phyloP scores from a whole-genome alignment of 2,888 invertebrate genomes.

The Tipula vernalis region DNA sequence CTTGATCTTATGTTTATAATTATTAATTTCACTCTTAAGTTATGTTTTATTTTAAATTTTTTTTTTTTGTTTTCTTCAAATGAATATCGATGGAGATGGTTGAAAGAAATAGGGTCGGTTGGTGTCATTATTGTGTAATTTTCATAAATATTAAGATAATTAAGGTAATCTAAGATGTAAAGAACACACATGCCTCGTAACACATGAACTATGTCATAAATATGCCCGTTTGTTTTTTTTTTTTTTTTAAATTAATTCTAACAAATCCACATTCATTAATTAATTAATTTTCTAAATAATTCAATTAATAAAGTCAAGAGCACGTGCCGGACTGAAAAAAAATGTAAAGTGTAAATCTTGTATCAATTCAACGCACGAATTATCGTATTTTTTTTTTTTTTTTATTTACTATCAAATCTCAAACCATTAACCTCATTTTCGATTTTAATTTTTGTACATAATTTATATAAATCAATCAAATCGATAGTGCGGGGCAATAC shows the following conservation, averaged over 20 bases:
- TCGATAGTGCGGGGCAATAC: not conserved
- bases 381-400: not conserved
- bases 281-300: not conserved
- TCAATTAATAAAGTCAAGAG: not conserved
- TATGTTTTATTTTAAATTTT: not conserved
- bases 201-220: not conserved
- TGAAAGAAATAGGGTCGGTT: not conserved
- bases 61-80: not conserved
- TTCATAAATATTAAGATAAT: not conserved
- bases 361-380: not conserved
- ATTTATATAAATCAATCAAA: not conserved
- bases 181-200: not conserved
- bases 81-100: not conserved
- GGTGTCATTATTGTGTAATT: not conserved
- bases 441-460: not conserved
- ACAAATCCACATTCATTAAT: not conserved
- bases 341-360: not conserved
- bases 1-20: not conserved
- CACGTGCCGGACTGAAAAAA: not conserved
- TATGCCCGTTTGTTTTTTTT: not conserved
- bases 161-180: not conserved
- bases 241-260: not conserved
- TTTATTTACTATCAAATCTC: not conserved
- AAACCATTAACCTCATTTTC: not conserved
- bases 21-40: not conserved